Evolutionary conservation across 2,113 vertebrate genomes (phyloP).

Genomic region (Phoenicopterus ruber): DNA sequence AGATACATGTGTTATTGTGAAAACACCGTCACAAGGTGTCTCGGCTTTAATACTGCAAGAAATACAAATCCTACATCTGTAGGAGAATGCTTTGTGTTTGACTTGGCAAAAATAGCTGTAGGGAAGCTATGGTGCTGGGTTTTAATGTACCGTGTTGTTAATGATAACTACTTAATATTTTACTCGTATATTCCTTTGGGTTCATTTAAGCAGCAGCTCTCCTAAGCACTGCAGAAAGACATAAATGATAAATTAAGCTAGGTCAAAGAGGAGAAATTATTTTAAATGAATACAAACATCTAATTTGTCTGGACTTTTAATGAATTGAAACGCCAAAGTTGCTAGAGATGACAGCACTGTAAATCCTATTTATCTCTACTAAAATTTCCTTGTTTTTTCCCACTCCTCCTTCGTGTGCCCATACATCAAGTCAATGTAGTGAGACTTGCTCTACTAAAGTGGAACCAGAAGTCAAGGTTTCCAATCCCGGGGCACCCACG

Average conservation of each 20-base stretch:
- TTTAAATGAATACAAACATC: conserved; percentile 46
- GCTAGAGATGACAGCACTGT: conserved; percentile 24
- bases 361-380: conserved; percentile 45
- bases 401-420: not conserved
- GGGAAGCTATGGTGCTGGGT: not conserved
- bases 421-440: conserved; percentile 23
- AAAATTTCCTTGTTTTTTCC: not conserved
- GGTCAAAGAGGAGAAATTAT: conserved; percentile 54
- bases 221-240: not conserved
- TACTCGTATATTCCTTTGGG: not conserved
- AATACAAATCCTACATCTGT: not conserved
- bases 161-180: conserved; percentile 42
- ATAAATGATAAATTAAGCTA: conserved; percentile 40
- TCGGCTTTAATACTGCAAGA: not conserved
- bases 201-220: not conserved
- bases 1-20: not conserved
- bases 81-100: not conserved
- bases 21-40: not conserved
- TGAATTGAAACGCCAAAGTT: conserved; percentile 24
- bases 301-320: conserved; percentile 52
- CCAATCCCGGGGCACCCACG: conserved; percentile 7
- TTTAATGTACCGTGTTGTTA: not conserved
- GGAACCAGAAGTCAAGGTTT: conserved; percentile 54
- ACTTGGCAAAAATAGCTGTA: not conserved
- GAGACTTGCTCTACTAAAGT: conserved; percentile 16